Base-by-base conservation (phyloP, 1,140 invertebrate genomes). In the Euura lappo region DNA sequence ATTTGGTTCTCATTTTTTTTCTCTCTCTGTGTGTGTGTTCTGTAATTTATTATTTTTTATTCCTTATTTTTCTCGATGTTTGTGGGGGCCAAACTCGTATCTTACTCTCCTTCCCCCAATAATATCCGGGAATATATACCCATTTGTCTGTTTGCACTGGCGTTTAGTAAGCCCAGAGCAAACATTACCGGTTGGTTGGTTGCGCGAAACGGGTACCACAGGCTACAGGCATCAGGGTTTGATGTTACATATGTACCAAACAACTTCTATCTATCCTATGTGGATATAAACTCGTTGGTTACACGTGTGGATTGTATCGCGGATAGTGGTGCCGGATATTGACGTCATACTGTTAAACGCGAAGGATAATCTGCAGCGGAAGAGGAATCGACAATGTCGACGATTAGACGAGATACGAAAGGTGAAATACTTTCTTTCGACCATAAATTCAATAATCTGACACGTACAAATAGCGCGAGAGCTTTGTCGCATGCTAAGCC, bases 401-500 rank as follows among this genome's bases (percentile, higher is more conserved):
- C 28, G 28, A 28, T 28, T 28, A 28, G 28, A 28, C 28, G 28
- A 28, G 51, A 60, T 4, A 60, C 51, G 51, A 60, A n/a, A n/a
- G 51, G 28, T 28, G 46, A 71, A 74, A 74, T 73, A 72, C 72
- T 71, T 76, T 74, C 65, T 69, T 70, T 70, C 65, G 70, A 68
- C 65, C 77, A 77, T 78, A 78, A 78, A 78, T 78, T 78, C 72
- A 77, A 75, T 78, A 77, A 78, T 77, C 72, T 71, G 73, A 68
- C 67, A 72, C 42, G 71, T 70, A 73, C 70, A 74, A 77, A 77
- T 73, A 69, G 42, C 46, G 47, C 6, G 47, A 51, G 47, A 11
- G 28, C 28, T 28, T 28, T 2, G 47, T 11, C 6, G 47, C 47
- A 51, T 2, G 8, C 13, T 76, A 76, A 78, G 74, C 70, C 69